Evolutionary conservation across 2,113 vertebrate species (phyloP), one percentile per base, ranked within the genome.

Genomic region (Archocentrus centrarchus): DNA sequence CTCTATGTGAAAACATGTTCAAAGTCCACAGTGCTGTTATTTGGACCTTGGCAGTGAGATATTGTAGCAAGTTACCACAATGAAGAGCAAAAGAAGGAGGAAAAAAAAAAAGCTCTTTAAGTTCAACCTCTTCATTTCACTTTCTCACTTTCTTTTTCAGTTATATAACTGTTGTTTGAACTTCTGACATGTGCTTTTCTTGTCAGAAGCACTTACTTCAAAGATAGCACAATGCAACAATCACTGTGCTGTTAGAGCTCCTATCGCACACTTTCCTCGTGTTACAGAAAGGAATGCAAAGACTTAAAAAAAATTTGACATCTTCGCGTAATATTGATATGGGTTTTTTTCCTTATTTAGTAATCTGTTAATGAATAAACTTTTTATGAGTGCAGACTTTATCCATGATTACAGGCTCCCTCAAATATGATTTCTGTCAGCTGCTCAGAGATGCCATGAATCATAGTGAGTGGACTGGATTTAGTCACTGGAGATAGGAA

Each of bases 201-300:
- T 53, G 11, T 73, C 68, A 73, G 68, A 73, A 73, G 27, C 27
- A 8, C 17, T 73, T 53, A 73, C 32, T 53, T 73, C 68, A 73
- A 55, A 73, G 68, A n/a, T n/a, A 53, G 47, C 1, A 20, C 47
- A 73, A 53, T 53, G 6, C 27, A 53, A 53, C 0, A 73, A 73
- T 73, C 44, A 70, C 27, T 13, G 44, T 70, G 10, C 3, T 30
- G 66, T 70, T 70, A 11, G 66, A 20, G 50, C 66, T 30, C 18
- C 64, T 20, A 70, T 50, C 44, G 32, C 10, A 53, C 47, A 32
- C 47, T 53, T n/a, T 3, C 27, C 44, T 27, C 0, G 1, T 32
- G 47, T 73, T 53, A 73, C 10, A 73, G 44, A 73, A 73, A 73
- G 47, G 6, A 53, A 53, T 17, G 47, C 47, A 53, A 53, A 53